Evolutionary conservation across 53 echinoderm and acorn worm species (phyloP).

Genomic region (Pentamera pediparva): DNA sequence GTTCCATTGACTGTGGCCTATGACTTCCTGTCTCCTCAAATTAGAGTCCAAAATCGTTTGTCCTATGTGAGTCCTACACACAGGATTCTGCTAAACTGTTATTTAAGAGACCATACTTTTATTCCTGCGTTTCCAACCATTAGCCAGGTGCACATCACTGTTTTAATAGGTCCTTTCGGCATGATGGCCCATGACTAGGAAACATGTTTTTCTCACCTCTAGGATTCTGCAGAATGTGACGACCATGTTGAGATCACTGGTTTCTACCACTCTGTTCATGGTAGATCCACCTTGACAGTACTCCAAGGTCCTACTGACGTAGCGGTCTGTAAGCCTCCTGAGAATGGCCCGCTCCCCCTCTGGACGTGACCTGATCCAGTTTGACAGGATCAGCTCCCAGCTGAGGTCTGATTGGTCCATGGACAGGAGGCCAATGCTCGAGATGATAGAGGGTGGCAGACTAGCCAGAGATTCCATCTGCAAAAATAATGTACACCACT

Average conservation of each 20-base stretch:
- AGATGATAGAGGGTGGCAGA: slow-evolving; percentile 66
- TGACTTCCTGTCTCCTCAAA: neutral
- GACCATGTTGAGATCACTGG: slow-evolving; percentile 84
- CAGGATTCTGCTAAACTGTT: too few relatives aligned
- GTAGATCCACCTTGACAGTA: slow-evolving; percentile 54
- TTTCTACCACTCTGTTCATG: slow-evolving; percentile 76
- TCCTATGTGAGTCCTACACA: too few relatives aligned
- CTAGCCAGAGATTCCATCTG: slow-evolving; percentile 63
- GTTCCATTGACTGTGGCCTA: too few relatives aligned
- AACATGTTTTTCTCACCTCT: slow-evolving; percentile 55
- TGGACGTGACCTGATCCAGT: slow-evolving; percentile 65
- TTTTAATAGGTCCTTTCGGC: too few relatives aligned
- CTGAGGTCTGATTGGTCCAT: slow-evolving; percentile 87
- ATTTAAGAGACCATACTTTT: neutral
- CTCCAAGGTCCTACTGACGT: slow-evolving; percentile 63
- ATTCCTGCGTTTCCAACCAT: neutral
- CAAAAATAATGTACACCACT: neutral
- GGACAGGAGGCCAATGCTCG: slow-evolving; percentile 76
- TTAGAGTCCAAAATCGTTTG: neutral
- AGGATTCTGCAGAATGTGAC: slow-evolving; percentile 71
- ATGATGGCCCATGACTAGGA: neutral
- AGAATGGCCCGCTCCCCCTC: slow-evolving; percentile 64
- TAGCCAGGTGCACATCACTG: too few relatives aligned
- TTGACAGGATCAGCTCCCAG: slow-evolving; percentile 72
- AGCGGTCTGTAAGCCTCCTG: slow-evolving; percentile 57